Percentiles rank a stretch among this genome's conserved stretches.
These are phyloP conservation scores for Ammodytes dubius DNA, from an alignment of 2,113 vertebrate genomes.

Conservation along the genomic window DNA sequence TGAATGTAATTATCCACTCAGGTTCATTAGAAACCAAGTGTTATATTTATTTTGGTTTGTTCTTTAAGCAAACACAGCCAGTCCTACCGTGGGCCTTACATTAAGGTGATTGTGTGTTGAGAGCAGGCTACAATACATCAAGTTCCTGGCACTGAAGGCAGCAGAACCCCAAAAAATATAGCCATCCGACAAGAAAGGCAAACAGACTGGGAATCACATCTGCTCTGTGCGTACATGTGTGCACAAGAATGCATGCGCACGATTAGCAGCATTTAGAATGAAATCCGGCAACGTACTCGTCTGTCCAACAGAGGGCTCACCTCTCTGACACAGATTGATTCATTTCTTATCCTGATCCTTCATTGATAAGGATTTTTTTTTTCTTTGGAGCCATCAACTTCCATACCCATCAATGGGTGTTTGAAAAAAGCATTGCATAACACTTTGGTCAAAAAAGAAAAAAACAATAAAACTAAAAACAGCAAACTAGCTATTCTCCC, in stretches of 20 bases:
- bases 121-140: constrained; percentile 1
- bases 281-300: constrained; percentile 57
- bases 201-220: constrained; percentile 11
- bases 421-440: constrained; percentile 82
- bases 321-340: constrained; percentile 72
- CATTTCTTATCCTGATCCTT: constrained; percentile 78
- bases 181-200: constrained; percentile 2
- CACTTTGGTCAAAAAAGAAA: constrained; percentile 80
- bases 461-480: constrained; percentile 58
- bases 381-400: constrained; percentile 66
- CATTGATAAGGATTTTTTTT: constrained; percentile 68
- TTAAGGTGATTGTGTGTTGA: not conserved
- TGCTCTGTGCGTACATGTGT: constrained; percentile 45
- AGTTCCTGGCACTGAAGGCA: constrained; percentile 31
- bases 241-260: constrained; percentile 23
- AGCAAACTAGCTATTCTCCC: constrained; percentile 67
- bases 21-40: not conserved
- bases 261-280: constrained; percentile 69
- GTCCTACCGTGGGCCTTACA: not conserved
- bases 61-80: constrained; percentile 12
- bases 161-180: constrained; percentile 1
- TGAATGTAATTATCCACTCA: too few species aligned
- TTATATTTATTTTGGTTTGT: not conserved
- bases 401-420: constrained; percentile 65
- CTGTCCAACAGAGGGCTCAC: constrained; percentile 62